phyloP scores from a whole-genome alignment of 2,113 vertebrate genomes.

The Rhea americana region DNA sequence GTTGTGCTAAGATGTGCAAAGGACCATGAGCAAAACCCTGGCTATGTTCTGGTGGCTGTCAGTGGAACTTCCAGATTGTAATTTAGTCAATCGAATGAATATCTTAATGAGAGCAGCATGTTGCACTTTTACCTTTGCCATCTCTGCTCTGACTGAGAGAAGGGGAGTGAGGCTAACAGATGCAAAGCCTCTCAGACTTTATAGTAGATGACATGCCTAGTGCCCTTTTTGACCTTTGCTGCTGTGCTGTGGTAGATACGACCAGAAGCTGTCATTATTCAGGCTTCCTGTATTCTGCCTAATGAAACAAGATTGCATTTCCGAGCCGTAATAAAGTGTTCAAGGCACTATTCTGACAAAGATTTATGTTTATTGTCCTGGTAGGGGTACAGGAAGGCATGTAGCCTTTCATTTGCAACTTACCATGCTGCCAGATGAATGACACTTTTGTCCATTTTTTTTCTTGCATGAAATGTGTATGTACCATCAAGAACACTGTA shows the following conservation, averaged over 20 bases:
- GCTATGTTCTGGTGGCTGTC: neutral
- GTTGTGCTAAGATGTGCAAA: neutral
- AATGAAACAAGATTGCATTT: neutral
- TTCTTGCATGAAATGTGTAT: neutral
- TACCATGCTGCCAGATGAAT: neutral
- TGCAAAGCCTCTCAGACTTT: neutral
- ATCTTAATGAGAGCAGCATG: no score
- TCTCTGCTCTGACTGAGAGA: neutral
- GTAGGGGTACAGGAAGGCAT: neutral
- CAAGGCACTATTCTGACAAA: neutral
- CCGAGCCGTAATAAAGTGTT: neutral
- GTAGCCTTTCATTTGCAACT: neutral
- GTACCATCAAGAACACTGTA: neutral
- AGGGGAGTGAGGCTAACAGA: neutral
- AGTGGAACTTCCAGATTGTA: no score
- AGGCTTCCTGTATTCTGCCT: neutral
- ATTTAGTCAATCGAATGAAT: no score
- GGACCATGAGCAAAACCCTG: neutral
- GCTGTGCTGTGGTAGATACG: neutral
- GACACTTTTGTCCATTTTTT: neutral
- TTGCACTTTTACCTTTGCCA: no score
- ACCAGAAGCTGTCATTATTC: neutral
- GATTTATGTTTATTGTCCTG: neutral
- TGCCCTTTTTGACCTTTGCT: neutral
- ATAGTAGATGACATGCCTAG: neutral